phyloP scores from a whole-genome alignment of 2,113 vertebrate genomes.

The Nesogale talazaci region DNA sequence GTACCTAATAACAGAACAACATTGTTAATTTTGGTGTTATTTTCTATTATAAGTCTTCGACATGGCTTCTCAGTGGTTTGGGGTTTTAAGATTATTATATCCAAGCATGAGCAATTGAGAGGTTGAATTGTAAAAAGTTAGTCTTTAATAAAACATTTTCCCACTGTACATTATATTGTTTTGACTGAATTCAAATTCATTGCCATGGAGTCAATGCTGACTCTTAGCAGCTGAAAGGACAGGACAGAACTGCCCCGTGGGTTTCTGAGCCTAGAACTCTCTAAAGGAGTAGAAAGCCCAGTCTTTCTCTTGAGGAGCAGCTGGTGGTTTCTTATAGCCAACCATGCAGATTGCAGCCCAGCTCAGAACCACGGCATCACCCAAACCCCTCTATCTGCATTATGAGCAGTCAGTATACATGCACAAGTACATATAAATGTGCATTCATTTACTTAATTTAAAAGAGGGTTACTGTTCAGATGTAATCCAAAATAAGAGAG shows the following conservation, averaged over 20 bases:
- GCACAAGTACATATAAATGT: background rate
- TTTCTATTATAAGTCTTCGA: background rate
- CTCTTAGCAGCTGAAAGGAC: too few species aligned
- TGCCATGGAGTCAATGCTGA: too few species aligned
- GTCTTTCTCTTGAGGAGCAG: too few species aligned
- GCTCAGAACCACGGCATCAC: too few species aligned
- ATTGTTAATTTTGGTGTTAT: too few species aligned
- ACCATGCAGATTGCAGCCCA: too few species aligned
- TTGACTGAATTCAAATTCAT: background rate
- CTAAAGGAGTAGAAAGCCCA: too few species aligned
- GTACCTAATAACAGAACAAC: too few species aligned
- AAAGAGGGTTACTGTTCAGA: background rate
- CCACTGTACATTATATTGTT: background rate
- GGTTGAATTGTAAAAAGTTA: background rate
- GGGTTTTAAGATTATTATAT: background rate
- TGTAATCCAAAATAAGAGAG: background rate
- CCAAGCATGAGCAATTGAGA: background rate
- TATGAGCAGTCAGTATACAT: background rate
- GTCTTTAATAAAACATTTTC: background rate
- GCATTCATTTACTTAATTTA: background rate
- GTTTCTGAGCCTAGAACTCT: too few species aligned
- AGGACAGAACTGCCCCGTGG: too few species aligned
- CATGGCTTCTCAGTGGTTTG: background rate
- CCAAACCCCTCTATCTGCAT: background rate
- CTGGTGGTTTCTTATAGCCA: too few species aligned